A percentile compares a stretch with the other conserved stretches of the same genome.
These are phyloP conservation scores for Enteromius afrohamiltoni DNA, from an alignment of 2,797 vertebrate species.

Conservation along the genomic window DNA sequence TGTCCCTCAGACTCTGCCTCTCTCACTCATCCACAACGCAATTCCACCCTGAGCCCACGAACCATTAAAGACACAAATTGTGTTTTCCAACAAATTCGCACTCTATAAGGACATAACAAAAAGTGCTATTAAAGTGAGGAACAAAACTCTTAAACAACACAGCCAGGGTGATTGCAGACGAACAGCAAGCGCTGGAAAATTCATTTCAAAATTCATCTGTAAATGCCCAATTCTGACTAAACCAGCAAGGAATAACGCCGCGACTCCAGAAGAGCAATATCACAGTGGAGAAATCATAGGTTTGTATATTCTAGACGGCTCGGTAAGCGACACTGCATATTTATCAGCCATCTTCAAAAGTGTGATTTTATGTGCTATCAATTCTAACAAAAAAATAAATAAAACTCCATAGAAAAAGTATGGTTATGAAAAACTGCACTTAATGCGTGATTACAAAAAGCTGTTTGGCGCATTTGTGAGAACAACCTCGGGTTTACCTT, in stretches of 20 bases:
- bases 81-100: conserved; percentile 58
- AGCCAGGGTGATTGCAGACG: conserved; percentile 55
- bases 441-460: conserved; percentile 3
- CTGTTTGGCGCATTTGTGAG: neutral
- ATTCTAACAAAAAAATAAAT: neutral
- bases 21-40: conserved; percentile 48
- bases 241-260: conserved; percentile 49
- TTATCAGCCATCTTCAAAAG: conserved; percentile 19
- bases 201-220: conserved; percentile 52
- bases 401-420: neutral
- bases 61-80: conserved; percentile 64
- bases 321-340: conserved; percentile 20
- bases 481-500: neutral
- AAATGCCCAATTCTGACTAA: conserved; percentile 55
- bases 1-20: conserved; percentile 43
- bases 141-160: conserved; percentile 60
- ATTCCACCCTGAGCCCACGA: conserved; percentile 52
- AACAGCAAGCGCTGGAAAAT: conserved; percentile 52
- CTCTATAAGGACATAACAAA: conserved; percentile 55
- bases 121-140: conserved; percentile 56
- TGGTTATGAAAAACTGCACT: neutral
- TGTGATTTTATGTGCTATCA: conserved; percentile 10
- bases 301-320: conserved; percentile 13
- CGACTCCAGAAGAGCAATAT: conserved; percentile 28
- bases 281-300: conserved; percentile 35